These are phyloP conservation scores for Bursaphelenchus mucronatus DNA, from an alignment of 1,140 invertebrate genomes.

Conservation along the genomic window DNA sequence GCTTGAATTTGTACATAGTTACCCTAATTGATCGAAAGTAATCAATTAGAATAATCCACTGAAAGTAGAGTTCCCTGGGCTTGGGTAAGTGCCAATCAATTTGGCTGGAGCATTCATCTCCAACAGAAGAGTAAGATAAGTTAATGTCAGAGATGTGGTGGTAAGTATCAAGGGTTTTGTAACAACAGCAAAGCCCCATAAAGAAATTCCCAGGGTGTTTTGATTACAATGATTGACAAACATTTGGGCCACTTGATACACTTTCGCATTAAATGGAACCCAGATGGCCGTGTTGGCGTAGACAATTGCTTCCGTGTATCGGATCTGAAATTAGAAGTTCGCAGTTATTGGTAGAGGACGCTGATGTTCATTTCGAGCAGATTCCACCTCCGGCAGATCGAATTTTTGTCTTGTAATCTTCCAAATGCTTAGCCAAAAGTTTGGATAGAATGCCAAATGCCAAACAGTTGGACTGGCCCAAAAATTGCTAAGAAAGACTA, in stretches of 20 bases:
- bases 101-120: slow-evolving; percentile 22
- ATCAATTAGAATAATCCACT: too few species aligned
- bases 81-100: neutral
- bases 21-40: too few species aligned
- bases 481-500: too few species aligned
- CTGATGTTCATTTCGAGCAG: neutral
- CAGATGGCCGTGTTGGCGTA: slow-evolving; percentile 41
- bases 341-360: neutral
- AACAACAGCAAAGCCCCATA: slow-evolving; percentile 44
- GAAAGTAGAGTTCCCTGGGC: too few species aligned
- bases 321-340: slow-evolving; percentile 35
- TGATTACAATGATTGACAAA: slow-evolving; percentile 39
- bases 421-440: too few species aligned
- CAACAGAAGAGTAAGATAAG: slow-evolving; percentile 34
- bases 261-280: slow-evolving; percentile 28
- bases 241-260: slow-evolving; percentile 30
- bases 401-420: too few species aligned
- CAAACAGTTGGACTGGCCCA: too few species aligned
- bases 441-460: too few species aligned
- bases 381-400: neutral
- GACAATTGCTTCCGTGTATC: slow-evolving; percentile 35
- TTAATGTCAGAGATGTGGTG: slow-evolving; percentile 36
- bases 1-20: neutral
- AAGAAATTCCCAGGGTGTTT: slow-evolving; percentile 30
- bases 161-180: slow-evolving; percentile 42